These are phyloP conservation scores for Gouania willdenowi DNA, from an alignment of 2,797 vertebrate genomes.

Conservation along the genomic window DNA sequence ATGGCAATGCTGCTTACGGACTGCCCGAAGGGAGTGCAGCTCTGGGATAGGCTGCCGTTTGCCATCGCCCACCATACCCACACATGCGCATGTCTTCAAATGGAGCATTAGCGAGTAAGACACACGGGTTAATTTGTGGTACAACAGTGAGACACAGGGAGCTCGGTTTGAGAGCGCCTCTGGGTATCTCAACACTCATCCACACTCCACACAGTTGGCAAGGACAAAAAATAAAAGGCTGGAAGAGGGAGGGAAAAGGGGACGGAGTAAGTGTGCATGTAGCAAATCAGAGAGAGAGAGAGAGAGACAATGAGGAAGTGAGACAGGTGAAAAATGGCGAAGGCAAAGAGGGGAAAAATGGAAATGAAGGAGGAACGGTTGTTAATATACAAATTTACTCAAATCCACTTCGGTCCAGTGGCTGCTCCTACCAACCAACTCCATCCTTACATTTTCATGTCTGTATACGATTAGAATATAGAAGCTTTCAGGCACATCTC, in stretches of 20 bases:
- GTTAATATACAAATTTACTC: too few species aligned
- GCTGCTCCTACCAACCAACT: too few species aligned
- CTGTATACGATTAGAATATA: too few species aligned
- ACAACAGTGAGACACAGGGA: slow-evolving; percentile 20
- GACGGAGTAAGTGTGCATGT: too few species aligned
- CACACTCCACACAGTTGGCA: slow-evolving; percentile 25
- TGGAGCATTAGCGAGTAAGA: slow-evolving; percentile 19
- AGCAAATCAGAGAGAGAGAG: background rate
- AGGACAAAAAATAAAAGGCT: slow-evolving; percentile 20
- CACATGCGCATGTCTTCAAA: slow-evolving; percentile 15
- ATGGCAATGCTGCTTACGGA: slow-evolving; percentile 37
- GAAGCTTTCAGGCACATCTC: too few species aligned
- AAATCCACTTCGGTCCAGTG: too few species aligned
- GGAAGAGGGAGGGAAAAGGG: background rate
- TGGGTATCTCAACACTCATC: slow-evolving; percentile 20
- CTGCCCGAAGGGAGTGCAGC: slow-evolving; percentile 16
- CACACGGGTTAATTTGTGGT: slow-evolving; percentile 38
- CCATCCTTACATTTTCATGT: too few species aligned
- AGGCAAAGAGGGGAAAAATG: background rate
- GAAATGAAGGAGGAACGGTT: background rate
- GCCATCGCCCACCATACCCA: slow-evolving; percentile 41
- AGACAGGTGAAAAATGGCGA: background rate
- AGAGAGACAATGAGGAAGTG: background rate
- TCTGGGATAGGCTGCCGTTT: slow-evolving; percentile 29
- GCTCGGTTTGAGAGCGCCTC: slow-evolving; percentile 24